Evolutionary conservation across 2,113 vertebrate species (phyloP).

Genomic region (Delphinus delphis): DNA sequence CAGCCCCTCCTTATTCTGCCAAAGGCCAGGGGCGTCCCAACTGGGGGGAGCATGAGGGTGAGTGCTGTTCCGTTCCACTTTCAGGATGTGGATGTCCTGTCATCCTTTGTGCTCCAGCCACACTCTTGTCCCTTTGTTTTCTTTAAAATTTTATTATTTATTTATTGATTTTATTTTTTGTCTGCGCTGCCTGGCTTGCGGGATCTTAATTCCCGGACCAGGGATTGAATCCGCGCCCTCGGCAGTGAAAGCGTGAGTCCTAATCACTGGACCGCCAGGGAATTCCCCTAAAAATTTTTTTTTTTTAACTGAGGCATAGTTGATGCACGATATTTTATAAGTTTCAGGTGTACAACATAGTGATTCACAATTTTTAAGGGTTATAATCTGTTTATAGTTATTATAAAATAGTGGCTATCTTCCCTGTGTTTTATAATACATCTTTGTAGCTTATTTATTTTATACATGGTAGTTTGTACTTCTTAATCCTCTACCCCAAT

Average conservation of each 20-base stretch:
- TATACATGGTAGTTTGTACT: not conserved
- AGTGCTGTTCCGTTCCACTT: not conserved
- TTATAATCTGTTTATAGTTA: not conserved
- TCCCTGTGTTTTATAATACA: not conserved
- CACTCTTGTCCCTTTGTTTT: not conserved
- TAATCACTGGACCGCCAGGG: too few relatives aligned
- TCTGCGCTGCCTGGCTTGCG: not conserved
- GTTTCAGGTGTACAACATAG: not conserved
- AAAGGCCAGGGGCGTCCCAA: not conserved
- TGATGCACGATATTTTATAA: not conserved
- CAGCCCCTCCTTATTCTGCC: not conserved
- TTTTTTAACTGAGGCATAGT: not conserved
- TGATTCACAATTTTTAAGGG: not conserved
- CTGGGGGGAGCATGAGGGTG: fast-evolving
- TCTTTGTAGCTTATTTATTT: not conserved
- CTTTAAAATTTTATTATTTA: not conserved
- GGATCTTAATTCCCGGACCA: not conserved
- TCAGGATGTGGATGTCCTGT: not conserved
- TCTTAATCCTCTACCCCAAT: not conserved
- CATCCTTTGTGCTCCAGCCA: not conserved
- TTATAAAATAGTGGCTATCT: not conserved
- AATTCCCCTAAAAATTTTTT: too few relatives aligned
- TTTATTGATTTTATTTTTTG: not conserved
- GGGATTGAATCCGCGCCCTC: not conserved
- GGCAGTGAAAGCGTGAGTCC: not conserved